Conservation (phyloP, 2,888 invertebrate genomes). For the Sphinx pinastri region DNA sequence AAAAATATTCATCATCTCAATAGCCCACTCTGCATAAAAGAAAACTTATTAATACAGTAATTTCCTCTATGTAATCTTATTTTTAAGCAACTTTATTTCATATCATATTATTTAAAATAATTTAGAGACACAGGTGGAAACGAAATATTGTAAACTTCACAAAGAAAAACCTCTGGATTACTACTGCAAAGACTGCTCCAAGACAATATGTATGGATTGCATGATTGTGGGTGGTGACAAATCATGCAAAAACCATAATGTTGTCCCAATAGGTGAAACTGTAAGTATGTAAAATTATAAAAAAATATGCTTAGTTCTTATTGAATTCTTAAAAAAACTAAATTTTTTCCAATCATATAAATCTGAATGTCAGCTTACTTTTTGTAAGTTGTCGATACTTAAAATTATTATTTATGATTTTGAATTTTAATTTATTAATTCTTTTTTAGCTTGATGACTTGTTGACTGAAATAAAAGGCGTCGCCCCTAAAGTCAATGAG, state of each 20-base stretch:
- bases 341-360: too few relatives aligned
- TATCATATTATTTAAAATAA: too few relatives aligned
- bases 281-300: slow-evolving; percentile 50
- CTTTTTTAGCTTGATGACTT: slow-evolving; percentile 66
- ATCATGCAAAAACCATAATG: slow-evolving; percentile 73
- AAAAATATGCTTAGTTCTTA: not conserved
- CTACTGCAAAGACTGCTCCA: slow-evolving; percentile 70
- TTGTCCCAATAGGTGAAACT: slow-evolving; percentile 66
- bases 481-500: slow-evolving; percentile 70
- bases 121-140: slow-evolving; percentile 45
- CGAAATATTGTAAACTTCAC: slow-evolving; percentile 60
- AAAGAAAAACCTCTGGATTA: slow-evolving; percentile 66
- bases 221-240: slow-evolving; percentile 72
- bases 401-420: not conserved
- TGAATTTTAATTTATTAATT: not conserved
- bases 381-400: not conserved
- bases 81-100: too few relatives aligned
- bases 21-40: too few relatives aligned
- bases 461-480: slow-evolving; percentile 55
- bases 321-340: not conserved
- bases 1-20: too few relatives aligned
- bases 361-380: too few relatives aligned
- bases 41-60: too few relatives aligned
- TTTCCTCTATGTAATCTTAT: too few relatives aligned
- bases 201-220: slow-evolving; percentile 73